Base-by-base conservation (phyloP, 1,140 invertebrate genomes). In the Drosophila murphyi region DNA sequence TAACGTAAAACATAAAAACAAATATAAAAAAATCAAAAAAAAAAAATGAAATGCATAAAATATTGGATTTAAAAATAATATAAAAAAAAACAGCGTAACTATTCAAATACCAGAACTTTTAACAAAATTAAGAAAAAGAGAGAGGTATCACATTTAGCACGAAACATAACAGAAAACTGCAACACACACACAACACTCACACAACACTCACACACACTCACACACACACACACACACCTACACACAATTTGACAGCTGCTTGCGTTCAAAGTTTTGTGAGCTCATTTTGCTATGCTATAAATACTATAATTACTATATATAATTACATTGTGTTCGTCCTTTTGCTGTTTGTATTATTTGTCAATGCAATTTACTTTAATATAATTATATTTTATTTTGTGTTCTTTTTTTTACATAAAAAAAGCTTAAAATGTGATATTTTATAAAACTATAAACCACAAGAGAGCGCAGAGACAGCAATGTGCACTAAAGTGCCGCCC, bases 361-460 rank as follows among this genome's bases (percentile, higher is more conserved):
- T 41, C 48, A 60, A 55, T 48, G 63, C 55, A 28, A 48, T 39
- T 59, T 67, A 39, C 5, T 60, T 81, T 73, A 56, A 37, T 43
- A 48, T 37, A 48, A 39, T 39, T 51, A 50, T 32, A 35, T 39
- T 61, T 34, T 63, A 81, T 45, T 20, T 72, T 54, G 54, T 73
- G 65, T 70, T 75, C 65, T 76, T 78, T 67, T 75, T 61, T 55
- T 76, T 73, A 78, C 45, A 71, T 56, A 76, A 70, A 78, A 77
- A 88, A 91, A 89, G 88, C 88, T 91, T 91, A 79, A 90, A 91
- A 91, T 91, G 88, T 91, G 88, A 91, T 91, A 91, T 90, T 90
- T 91, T 90, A 82, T 80, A 91, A 90, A 91, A 91, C 80, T 81
- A 72, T 59, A 50, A 70, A 69, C 69, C 69, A 73, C 63, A 73